Evolutionary conservation across 2,888 invertebrate species (phyloP), one percentile per base, ranked within the genome.

Genomic region (Chromoteleia sp.): DNA sequence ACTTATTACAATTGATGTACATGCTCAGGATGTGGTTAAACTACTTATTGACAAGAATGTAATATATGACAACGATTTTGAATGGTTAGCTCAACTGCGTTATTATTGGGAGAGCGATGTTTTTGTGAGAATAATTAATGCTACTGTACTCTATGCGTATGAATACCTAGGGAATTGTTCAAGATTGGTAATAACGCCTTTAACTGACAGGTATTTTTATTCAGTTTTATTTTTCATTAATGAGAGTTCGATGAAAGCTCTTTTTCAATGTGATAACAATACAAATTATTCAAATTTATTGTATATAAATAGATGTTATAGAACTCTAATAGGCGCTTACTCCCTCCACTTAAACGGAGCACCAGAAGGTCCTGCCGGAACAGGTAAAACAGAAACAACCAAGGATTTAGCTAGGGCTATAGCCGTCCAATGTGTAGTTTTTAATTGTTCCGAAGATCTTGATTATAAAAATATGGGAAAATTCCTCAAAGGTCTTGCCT

Each of bases 351-450:
- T 97, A 84, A 96, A 97, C 87, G 97, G 97, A n/a, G 96, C 96
- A 2, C 96, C 96, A 0, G 96, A 96, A 92, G 96, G 96, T 0
- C 97, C 97, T 0, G 96, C 96, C 0, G 97, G 97, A 0, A 97
- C 97, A 0, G 97, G 97, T 0, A 97, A 97, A 92, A 97, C 97
- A 0, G 97, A 97, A 93, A 97, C 97, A 14, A 96, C 96, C 0
- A 98, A 98, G 92, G 98, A 98, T 92, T 93, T 98, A 83, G 97
- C 97, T 3, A 97, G 98, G 92, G 98, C 98, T 0, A 89, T 98
- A 56, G 98, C 98, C 0, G 97, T 98, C 0, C 97, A 97, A 88
- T 97, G 97, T 89, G 95, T 97, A 0, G 96, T 97, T 0, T 97
- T 97, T 90, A 97, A 97, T 91, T 97, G 97, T 89, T 97, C 97